Evolutionary conservation across 2,113 vertebrate species (phyloP).

Genomic region (Microtus oregoni): DNA sequence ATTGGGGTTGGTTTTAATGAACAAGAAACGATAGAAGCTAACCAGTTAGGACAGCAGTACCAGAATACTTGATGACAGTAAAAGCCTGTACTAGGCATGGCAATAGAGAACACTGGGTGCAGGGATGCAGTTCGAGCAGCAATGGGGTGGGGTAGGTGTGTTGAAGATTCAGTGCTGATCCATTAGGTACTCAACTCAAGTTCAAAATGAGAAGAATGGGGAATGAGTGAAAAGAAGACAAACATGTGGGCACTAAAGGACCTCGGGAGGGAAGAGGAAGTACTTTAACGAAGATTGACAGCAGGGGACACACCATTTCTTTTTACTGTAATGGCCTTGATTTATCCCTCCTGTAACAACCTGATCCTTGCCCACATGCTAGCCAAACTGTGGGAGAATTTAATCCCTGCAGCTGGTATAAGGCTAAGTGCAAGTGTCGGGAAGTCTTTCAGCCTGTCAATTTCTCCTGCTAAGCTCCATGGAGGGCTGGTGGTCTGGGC

Average conservation of each 20-base stretch:
- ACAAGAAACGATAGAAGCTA: background rate
- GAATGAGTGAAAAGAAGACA: background rate
- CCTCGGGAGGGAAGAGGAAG: background rate
- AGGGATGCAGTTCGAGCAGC: background rate
- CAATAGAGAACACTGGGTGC: background rate
- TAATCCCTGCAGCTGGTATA: conserved; percentile 58
- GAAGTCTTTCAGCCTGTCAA: conserved; percentile 45
- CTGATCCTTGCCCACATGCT: conserved; percentile 3
- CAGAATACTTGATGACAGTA: background rate
- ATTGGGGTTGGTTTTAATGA: background rate
- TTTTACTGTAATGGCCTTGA: background rate
- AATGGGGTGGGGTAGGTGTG: background rate
- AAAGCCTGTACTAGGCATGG: rapidly evolving
- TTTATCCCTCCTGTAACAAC: conserved; percentile 7
- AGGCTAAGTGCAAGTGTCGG: conserved; percentile 36
- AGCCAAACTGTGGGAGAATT: conserved; percentile 20
- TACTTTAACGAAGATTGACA: background rate
- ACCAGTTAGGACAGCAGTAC: background rate
- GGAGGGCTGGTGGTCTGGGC: background rate
- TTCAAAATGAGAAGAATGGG: too few species aligned
- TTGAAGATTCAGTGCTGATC: background rate
- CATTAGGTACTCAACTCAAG: background rate
- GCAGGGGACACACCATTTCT: background rate
- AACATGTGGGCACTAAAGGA: too few species aligned
- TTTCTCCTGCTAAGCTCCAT: background rate